Conservation (phyloP, 2,888 invertebrate genomes). For the Anarsia innoxiella region DNA sequence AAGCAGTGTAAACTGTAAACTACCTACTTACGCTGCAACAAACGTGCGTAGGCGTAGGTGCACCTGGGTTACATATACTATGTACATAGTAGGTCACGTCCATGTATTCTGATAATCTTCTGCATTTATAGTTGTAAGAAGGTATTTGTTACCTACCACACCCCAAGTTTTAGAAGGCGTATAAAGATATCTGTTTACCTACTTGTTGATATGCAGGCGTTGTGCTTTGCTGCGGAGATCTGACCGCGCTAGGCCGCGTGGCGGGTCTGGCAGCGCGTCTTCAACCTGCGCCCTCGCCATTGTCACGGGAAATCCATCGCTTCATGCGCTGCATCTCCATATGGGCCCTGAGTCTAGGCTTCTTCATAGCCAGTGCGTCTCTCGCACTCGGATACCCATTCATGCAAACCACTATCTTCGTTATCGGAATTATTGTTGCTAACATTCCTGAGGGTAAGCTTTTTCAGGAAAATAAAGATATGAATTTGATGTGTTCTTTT, state of each 20-base stretch:
- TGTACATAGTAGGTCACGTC: no score
- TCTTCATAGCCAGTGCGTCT: conserved; percentile 96
- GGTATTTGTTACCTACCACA: no score
- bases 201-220: no score
- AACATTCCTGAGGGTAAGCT: conserved; percentile 94
- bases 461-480: background rate
- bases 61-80: no score
- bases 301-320: conserved; percentile 96
- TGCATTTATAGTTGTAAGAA: no score
- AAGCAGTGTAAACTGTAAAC: no score
- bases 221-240: conserved; percentile 92
- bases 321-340: conserved; percentile 97
- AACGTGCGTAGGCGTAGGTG: no score
- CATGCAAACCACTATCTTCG: conserved; percentile 98
- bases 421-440: conserved; percentile 97
- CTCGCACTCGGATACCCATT: conserved; percentile 97
- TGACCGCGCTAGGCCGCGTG: conserved; percentile 89
- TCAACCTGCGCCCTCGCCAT: conserved; percentile 95
- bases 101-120: no score
- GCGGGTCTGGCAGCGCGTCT: conserved; percentile 94
- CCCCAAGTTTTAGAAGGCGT: no score
- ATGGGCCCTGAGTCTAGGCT: conserved; percentile 90
- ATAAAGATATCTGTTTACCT: no score
- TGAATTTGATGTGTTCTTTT: no score
- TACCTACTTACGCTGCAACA: no score